Evolutionary conservation across 2,888 invertebrate genomes (phyloP).

Genomic region (Biston stratarius): DNA sequence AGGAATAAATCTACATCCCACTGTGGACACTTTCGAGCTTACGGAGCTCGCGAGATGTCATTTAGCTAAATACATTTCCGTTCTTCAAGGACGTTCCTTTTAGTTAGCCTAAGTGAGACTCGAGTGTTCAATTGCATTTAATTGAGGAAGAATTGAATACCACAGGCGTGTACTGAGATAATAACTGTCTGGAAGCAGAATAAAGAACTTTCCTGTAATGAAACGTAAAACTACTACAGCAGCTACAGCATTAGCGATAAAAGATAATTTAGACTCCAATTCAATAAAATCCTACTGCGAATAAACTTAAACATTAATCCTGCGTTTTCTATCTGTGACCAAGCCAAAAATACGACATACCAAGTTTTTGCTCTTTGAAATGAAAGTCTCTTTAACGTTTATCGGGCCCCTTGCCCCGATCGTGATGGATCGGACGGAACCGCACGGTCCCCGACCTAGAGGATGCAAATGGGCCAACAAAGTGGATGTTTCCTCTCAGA

Average conservation of each 20-base stretch:
- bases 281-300: too few species aligned
- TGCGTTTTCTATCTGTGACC: neutral
- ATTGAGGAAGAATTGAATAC: constrained; percentile 12
- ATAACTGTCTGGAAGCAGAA: neutral
- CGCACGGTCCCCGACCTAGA: constrained; percentile 57
- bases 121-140: constrained; percentile 20
- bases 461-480: constrained; percentile 73
- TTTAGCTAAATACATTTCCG: constrained; percentile 24
- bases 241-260: too few species aligned
- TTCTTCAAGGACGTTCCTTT: constrained; percentile 19
- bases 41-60: constrained; percentile 28
- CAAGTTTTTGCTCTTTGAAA: neutral
- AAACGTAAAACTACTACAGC: too few species aligned
- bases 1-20: constrained; percentile 53
- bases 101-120: neutral
- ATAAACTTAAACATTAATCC: neutral
- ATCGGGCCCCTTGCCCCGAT: constrained; percentile 28
- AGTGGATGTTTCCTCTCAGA: constrained; percentile 72
- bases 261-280: too few species aligned
- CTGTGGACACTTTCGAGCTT: constrained; percentile 43
- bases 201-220: neutral
- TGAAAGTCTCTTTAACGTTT: constrained; percentile 2
- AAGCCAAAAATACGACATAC: neutral
- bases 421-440: constrained; percentile 47
- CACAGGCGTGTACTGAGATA: neutral